Percentiles rank a stretch among this genome's conserved stretches.
phyloP scores from a whole-genome alignment of 2,113 vertebrate genomes.

The Percopsis transmontana region DNA sequence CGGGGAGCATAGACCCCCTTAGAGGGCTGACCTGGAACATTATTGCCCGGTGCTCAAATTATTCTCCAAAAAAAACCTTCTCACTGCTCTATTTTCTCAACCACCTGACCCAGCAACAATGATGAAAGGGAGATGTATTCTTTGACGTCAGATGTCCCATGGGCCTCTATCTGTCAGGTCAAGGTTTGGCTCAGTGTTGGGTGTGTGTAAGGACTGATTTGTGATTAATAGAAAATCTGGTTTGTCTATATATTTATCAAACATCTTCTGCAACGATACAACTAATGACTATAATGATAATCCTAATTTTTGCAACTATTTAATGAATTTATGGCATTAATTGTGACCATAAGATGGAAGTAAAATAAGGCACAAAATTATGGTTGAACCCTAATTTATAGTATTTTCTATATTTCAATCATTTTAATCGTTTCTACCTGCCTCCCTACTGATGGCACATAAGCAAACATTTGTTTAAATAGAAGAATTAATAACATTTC shows the following conservation, averaged over 20 bases:
- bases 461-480: neutral
- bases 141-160: constrained; percentile 8
- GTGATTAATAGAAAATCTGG: no score
- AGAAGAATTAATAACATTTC: neutral
- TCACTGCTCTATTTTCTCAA: constrained; percentile 61
- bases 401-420: no score
- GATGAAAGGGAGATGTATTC: constrained; percentile 7
- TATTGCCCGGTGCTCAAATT: constrained; percentile 55
- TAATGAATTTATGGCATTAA: no score
- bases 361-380: no score
- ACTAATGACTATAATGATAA: neutral
- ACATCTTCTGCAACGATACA: neutral
- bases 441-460: neutral
- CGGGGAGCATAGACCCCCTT: constrained; percentile 52
- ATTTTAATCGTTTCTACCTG: no score
- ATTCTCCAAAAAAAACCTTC: constrained; percentile 61
- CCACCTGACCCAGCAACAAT: constrained; percentile 46
- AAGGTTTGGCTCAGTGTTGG: neutral
- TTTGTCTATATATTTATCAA: no score
- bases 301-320: no score
- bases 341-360: no score
- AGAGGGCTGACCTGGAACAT: constrained; percentile 69
- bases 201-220: neutral
- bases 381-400: no score
- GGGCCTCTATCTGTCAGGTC: neutral